A percentile compares a stretch with the other conserved stretches of the same genome.
Conservation (phyloP, 2,888 invertebrate species). For the Anthophora plumipes region DNA sequence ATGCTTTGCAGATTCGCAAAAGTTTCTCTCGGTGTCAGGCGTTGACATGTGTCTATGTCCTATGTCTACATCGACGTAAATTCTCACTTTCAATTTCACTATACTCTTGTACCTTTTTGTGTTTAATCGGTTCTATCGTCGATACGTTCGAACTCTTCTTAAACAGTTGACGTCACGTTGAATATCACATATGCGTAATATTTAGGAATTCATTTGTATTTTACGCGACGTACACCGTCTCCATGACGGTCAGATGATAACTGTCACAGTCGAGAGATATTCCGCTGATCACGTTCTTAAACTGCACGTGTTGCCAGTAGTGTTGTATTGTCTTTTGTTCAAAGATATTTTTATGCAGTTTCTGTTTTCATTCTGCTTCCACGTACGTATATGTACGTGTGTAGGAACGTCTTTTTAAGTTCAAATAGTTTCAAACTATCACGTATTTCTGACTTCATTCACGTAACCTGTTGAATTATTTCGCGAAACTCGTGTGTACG, state of each 20-base stretch:
- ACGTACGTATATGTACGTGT: background rate
- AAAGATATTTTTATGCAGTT: background rate
- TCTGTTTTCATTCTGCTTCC: background rate
- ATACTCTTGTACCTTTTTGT: background rate
- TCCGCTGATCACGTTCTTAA: conserved; percentile 19
- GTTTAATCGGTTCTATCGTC: conserved; percentile 17
- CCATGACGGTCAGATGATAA: conserved; percentile 26
- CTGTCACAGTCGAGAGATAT: conserved; percentile 16
- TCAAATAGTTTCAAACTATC: background rate
- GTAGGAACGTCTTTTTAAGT: background rate
- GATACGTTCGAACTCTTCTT: conserved; percentile 10
- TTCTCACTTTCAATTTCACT: background rate
- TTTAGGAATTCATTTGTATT: conserved; percentile 35
- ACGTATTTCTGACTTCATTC: too few species aligned
- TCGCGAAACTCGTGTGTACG: too few species aligned
- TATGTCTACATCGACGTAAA: background rate
- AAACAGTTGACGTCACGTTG: conserved; percentile 35
- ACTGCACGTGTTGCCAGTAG: background rate
- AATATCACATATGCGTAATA: background rate
- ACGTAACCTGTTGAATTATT: too few species aligned
- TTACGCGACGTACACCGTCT: conserved; percentile 4
- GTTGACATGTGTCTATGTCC: too few species aligned
- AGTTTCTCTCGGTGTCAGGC: conserved; percentile 2
- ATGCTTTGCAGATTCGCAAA: background rate
- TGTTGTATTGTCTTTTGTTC: background rate